Evolutionary conservation across 2,113 vertebrate genomes (phyloP).

Genomic region (Collichthys lucidus): DNA sequence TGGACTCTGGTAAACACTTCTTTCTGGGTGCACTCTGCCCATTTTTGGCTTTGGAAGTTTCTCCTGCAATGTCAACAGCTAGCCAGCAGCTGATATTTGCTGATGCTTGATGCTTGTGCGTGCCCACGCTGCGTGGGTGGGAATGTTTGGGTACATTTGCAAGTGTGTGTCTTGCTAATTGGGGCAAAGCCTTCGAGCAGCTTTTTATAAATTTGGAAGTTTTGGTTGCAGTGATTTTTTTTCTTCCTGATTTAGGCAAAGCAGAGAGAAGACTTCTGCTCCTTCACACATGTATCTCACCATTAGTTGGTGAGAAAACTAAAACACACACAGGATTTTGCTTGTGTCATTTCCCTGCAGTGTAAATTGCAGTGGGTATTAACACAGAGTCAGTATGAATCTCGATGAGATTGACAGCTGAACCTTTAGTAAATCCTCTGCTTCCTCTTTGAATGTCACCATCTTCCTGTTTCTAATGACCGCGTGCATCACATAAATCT

Average conservation of each 20-base stretch:
- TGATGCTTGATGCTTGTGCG: not conserved
- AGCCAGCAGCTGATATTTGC: constrained; percentile 14
- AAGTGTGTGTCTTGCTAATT: constrained; percentile 21
- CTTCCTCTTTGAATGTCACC: constrained; percentile 29
- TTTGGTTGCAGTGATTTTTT: not conserved
- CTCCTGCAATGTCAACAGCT: not conserved
- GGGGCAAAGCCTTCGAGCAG: constrained; percentile 12
- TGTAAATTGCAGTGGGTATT: constrained; percentile 26
- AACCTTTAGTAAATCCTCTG: constrained; percentile 35
- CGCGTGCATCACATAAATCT: not conserved
- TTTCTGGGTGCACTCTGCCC: not conserved
- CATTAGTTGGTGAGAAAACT: constrained; percentile 1
- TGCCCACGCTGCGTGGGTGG: not conserved
- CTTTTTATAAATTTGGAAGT: not conserved
- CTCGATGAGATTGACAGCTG: not conserved
- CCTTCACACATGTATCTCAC: not conserved
- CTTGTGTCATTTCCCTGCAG: constrained; percentile 30
- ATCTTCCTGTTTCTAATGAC: constrained; percentile 1
- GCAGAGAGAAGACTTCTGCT: not conserved
- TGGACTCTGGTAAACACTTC: constrained; percentile 32
- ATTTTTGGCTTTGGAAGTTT: constrained; percentile 34
- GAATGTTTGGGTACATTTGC: constrained; percentile 39
- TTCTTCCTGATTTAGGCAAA: constrained; percentile 4
- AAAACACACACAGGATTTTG: not conserved
- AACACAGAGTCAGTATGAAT: constrained; percentile 25